phyloP scores from a whole-genome alignment of 2,113 vertebrate species.

The Rallus limicola region DNA sequence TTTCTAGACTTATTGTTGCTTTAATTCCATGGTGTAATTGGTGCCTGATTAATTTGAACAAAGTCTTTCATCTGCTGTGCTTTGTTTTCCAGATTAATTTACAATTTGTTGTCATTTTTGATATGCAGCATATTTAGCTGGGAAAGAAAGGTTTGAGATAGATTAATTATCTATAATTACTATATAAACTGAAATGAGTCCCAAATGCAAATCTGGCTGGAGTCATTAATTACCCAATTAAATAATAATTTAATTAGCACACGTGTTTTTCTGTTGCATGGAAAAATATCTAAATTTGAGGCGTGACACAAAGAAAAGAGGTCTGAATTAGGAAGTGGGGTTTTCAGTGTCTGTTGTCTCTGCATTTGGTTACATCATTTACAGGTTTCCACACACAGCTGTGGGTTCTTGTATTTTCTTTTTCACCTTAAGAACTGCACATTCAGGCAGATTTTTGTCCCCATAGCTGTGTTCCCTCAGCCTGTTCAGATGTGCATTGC shows the following conservation, averaged over 20 bases:
- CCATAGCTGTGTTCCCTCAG: background rate
- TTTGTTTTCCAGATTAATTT: slow-evolving; percentile 93
- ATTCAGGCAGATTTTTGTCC: background rate
- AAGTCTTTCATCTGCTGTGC: slow-evolving; percentile 93
- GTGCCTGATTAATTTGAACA: slow-evolving; percentile 89
- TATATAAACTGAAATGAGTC: slow-evolving; percentile 87
- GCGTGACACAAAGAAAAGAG: slow-evolving; percentile 41
- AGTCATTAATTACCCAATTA: slow-evolving; percentile 91
- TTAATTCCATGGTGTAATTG: slow-evolving; percentile 87
- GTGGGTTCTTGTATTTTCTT: background rate
- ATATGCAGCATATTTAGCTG: slow-evolving; percentile 70
- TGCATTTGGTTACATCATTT: background rate
- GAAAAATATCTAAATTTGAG: slow-evolving; percentile 66
- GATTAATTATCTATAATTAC: slow-evolving; percentile 94
- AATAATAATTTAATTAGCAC: slow-evolving; percentile 95
- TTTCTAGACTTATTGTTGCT: slow-evolving; percentile 85
- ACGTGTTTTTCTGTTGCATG: slow-evolving; percentile 75
- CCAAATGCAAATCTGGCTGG: slow-evolving; percentile 88
- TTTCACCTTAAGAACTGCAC: background rate
- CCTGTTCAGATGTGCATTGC: accelerated
- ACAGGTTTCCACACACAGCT: background rate
- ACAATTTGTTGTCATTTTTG: slow-evolving; percentile 91
- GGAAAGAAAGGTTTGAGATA: slow-evolving; percentile 85
- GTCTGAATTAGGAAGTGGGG: background rate
- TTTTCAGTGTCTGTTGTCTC: slow-evolving; percentile 2